Conservation (phyloP, 2,888 invertebrate genomes). For the Gandaritis pyraliata region DNA sequence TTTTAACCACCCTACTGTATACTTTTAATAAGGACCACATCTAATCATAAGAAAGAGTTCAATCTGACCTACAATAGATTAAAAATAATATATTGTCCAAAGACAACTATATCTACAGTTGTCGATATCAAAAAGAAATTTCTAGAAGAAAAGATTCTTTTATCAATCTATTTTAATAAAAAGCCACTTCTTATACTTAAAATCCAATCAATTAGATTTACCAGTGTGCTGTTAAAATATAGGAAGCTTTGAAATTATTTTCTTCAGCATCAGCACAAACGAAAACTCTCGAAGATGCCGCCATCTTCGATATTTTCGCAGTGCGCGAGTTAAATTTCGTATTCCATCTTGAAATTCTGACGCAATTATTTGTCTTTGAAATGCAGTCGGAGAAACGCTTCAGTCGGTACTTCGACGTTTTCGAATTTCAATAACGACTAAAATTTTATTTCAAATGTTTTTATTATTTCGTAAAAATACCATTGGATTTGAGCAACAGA, state of each 20-base stretch:
- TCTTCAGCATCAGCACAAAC: constrained; percentile 19
- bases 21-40: too few species aligned
- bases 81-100: too few species aligned
- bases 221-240: constrained; percentile 4
- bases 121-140: too few species aligned
- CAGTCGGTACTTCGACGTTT: constrained; percentile 25
- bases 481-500: too few species aligned
- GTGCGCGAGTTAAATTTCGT: constrained; percentile 41
- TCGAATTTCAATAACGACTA: constrained; percentile 23
- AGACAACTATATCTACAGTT: too few species aligned
- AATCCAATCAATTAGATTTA: not conserved
- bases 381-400: constrained; percentile 33
- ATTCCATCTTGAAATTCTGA: constrained; percentile 41
- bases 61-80: too few species aligned
- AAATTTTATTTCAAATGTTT: constrained; percentile 5
- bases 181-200: not conserved
- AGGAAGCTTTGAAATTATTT: constrained; percentile 21
- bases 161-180: not conserved
- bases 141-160: too few species aligned
- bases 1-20: too few species aligned
- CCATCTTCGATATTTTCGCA: constrained; percentile 29
- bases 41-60: too few species aligned
- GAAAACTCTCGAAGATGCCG: constrained; percentile 17
- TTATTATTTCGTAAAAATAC: too few species aligned
- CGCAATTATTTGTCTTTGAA: constrained; percentile 46